Conservation (phyloP, 2,888 invertebrate species). For the Drosophila nr. fundita region DNA sequence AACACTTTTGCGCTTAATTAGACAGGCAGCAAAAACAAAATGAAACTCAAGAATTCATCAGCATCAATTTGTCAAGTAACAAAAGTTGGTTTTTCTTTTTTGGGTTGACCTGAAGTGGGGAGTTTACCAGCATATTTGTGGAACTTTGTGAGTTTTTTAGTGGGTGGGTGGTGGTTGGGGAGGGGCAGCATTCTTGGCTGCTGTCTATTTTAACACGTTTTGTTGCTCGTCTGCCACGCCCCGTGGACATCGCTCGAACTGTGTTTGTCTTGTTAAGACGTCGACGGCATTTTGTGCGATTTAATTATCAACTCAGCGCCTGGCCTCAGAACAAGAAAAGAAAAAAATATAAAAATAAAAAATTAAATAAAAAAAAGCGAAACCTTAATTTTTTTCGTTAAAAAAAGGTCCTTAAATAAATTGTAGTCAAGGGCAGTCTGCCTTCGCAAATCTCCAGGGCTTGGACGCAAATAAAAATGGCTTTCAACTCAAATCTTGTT, state of each 20-base stretch:
- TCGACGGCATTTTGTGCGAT: conserved; percentile 61
- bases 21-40: conserved; percentile 48
- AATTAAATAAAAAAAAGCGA: conserved; percentile 9
- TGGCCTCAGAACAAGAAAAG: conserved; percentile 11
- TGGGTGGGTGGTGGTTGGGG: neutral
- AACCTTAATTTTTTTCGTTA: conserved; percentile 23
- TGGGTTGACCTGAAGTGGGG: conserved; percentile 32
- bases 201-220: conserved; percentile 74
- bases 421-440: conserved; percentile 5
- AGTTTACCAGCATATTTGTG: conserved; percentile 10
- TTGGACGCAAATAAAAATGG: neutral
- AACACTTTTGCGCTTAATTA: conserved; percentile 64
- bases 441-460: neutral
- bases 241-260: conserved; percentile 51
- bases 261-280: conserved; percentile 70
- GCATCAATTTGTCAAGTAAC: conserved; percentile 71
- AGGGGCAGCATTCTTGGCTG: conserved; percentile 13
- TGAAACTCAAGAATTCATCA: conserved; percentile 63
- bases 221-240: conserved; percentile 49
- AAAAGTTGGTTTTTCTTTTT: conserved; percentile 39
- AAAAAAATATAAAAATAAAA: neutral
- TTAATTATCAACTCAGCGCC: conserved; percentile 69
- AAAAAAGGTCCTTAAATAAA: conserved; percentile 22
- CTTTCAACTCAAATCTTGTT: neutral
- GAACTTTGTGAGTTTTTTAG: neutral